Percentiles rank a stretch among this genome's conserved stretches.
Conservation (phyloP, 1,140 invertebrate genomes). For the Drosophila auraria region DNA sequence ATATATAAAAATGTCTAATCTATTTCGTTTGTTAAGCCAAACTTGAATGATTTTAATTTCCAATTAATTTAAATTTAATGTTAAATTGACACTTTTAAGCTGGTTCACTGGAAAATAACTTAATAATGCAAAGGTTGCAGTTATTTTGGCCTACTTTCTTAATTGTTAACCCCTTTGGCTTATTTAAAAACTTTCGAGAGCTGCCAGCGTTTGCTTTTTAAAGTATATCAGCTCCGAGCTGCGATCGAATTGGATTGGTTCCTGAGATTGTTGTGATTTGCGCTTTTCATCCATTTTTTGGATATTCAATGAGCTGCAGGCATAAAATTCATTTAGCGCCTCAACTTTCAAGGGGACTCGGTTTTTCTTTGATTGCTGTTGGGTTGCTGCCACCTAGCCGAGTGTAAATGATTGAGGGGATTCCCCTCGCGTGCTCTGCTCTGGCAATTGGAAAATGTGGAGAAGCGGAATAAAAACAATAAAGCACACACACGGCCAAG, state of each 20-base stretch:
- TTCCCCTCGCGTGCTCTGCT: background rate
- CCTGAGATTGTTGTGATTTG: background rate
- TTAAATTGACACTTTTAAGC: background rate
- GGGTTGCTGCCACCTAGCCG: conserved; percentile 37
- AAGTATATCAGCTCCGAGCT: conserved; percentile 7
- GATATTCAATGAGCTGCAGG: conserved; percentile 43
- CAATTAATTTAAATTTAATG: background rate
- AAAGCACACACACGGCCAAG: conserved; percentile 20
- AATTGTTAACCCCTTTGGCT: background rate
- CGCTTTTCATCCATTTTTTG: conserved; percentile 1
- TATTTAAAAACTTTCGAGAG: background rate
- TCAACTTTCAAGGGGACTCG: conserved; percentile 58
- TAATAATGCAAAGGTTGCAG: background rate
- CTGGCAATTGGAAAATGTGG: conserved; percentile 4
- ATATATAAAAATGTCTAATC: no score
- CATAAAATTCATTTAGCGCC: conserved; percentile 58
- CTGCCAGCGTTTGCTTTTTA: conserved; percentile 1
- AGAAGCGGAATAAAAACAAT: conserved; percentile 22
- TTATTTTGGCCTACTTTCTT: background rate
- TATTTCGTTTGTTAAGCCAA: background rate
- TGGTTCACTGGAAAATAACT: background rate
- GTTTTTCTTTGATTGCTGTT: conserved; percentile 19
- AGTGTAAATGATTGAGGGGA: conserved; percentile 71
- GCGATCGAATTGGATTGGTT: background rate
- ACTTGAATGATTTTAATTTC: background rate